Conservation (phyloP, 2,113 vertebrate species). For the Phrynocephalus versicolor region DNA sequence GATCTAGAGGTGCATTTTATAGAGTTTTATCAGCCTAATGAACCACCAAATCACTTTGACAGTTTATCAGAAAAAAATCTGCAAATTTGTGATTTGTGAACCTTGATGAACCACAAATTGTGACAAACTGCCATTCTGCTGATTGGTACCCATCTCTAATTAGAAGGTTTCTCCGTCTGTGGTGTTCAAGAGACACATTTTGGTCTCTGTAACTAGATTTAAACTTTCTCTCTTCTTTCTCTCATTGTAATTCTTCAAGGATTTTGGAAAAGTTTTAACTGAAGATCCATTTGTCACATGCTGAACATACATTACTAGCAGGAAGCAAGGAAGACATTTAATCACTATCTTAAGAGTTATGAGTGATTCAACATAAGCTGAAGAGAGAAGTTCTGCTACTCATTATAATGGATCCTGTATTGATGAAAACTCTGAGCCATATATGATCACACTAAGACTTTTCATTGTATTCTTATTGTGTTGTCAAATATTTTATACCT, state of each 20-base stretch:
- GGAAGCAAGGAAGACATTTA: slow-evolving; percentile 58
- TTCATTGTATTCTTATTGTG: slow-evolving; percentile 31
- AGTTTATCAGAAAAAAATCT: too few species aligned
- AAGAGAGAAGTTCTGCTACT: slow-evolving; percentile 50
- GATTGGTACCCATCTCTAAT: background rate
- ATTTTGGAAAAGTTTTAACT: slow-evolving; percentile 55
- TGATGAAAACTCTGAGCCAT: slow-evolving; percentile 45
- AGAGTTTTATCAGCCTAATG: too few species aligned
- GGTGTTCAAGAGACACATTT: slow-evolving; percentile 43
- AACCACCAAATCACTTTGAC: too few species aligned
- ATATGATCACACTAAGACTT: slow-evolving; percentile 32
- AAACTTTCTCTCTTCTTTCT: slow-evolving; percentile 50
- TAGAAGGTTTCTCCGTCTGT: slow-evolving; percentile 48
- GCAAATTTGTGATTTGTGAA: too few species aligned
- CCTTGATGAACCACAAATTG: too few species aligned
- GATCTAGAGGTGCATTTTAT: too few species aligned
- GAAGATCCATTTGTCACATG: slow-evolving; percentile 55
- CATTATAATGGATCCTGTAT: slow-evolving; percentile 44
- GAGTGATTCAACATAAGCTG: slow-evolving; percentile 49
- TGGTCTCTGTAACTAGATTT: slow-evolving; percentile 40
- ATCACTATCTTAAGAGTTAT: slow-evolving; percentile 63
- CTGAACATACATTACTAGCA: slow-evolving; percentile 51
- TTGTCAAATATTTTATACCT: slow-evolving; percentile 42
- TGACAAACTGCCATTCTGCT: too few species aligned
- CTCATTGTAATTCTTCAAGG: slow-evolving; percentile 52